Base-by-base conservation (phyloP, 2,888 invertebrate species). In the Acrocyrtus sp. region DNA sequence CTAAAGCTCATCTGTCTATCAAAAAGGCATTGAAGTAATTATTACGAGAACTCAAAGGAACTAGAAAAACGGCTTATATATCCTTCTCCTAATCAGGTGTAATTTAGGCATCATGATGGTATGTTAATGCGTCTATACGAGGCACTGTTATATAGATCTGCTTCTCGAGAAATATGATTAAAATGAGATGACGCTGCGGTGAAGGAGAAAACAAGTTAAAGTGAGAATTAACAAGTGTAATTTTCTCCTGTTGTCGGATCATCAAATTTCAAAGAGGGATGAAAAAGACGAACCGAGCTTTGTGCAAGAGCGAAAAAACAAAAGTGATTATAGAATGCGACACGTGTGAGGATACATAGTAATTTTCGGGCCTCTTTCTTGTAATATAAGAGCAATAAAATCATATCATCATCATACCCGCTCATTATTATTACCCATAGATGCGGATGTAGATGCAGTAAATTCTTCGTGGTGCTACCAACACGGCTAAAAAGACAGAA, bases 1-100 rank as follows among this genome's bases (percentile, higher is more conserved):
- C n/a, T n/a, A n/a, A n/a, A n/a, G n/a, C 58, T 57, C 60, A 68
- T 60, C 68, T 68, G 68, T 68, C 68, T 47, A 56, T 68, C 68
- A 68, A 68, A 68, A 53, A 27, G 19, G n/a, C 24, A 54, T 22
- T 8, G 12, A 3, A 57, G 27, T 27, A 26, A 45, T 24, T 2
- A 47, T 6, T 15, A 47, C 47, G 47, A 47, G n/a, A 47, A 47
- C 2, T 58, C 45, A 58, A 43, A 10, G 22, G 34, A 58, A 29
- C n/a, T 8, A 21, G 29, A 58, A 47, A 58, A 47, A 17, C 29
- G 27, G 45, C 21, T 19, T 26, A 58, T 45, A 29, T 24, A 48
- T 34, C 60, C 60, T 48, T 43, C 60, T 19, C 45, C 47, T 27
- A n/a, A n/a, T n/a, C n/a, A n/a, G n/a, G n/a, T n/a, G n/a, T n/a